A percentile compares a stretch with the other conserved stretches of the same genome.
These are phyloP conservation scores for Philotrypesis tridentata DNA, from an alignment of 1,140 invertebrate genomes.

Conservation along the genomic window DNA sequence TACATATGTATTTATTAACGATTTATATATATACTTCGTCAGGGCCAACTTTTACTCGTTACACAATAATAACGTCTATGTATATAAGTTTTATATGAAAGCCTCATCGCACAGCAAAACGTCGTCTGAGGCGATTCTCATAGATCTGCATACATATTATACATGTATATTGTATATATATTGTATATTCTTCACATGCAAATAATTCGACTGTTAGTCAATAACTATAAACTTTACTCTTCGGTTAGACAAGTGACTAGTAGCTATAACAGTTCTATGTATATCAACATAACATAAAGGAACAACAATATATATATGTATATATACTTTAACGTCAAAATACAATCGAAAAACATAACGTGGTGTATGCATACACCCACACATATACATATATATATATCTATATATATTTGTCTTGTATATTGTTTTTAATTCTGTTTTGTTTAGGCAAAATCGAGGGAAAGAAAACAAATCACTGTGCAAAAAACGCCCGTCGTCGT, in stretches of 20 bases:
- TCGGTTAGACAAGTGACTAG: not conserved
- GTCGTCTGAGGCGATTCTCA: not conserved
- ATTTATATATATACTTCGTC: not conserved
- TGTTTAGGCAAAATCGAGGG: not conserved
- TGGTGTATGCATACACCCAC: no score
- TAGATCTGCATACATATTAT: not conserved
- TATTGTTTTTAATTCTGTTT: not conserved
- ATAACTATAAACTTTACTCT: not conserved
- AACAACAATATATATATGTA: not conserved
- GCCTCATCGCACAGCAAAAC: not conserved
- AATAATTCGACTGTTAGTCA: not conserved
- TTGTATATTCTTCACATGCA: constrained; percentile 18
- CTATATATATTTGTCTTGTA: no score
- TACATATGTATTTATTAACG: no score
- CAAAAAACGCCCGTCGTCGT: constrained; percentile 5
- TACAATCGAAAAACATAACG: not conserved
- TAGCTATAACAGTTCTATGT: not conserved
- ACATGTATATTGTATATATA: not conserved
- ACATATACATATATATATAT: no score
- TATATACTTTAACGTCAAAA: not conserved
- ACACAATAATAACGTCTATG: not conserved
- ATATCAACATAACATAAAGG: constrained; percentile 13
- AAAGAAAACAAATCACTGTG: constrained; percentile 21
- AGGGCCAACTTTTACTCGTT: not conserved
- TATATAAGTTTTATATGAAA: not conserved